Evolutionary conservation across 2,888 invertebrate species (phyloP).

Genomic region (Sphaerolaimus hirsutus): DNA sequence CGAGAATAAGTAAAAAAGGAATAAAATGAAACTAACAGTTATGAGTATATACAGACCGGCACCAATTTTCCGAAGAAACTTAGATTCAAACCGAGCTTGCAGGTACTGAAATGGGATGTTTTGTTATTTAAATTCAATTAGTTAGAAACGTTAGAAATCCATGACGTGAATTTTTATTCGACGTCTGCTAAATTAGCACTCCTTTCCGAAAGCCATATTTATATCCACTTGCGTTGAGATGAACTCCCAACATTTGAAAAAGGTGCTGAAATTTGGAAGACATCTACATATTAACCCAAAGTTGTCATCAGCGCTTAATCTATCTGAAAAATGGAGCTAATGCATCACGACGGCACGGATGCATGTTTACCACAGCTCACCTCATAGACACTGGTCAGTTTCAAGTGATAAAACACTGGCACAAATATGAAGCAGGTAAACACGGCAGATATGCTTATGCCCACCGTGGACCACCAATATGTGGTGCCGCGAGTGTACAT

Average conservation of each 20-base stretch:
- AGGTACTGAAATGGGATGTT: conserved; percentile 5
- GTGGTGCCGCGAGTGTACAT: conserved; percentile 8
- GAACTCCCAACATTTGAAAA: too few relatives aligned
- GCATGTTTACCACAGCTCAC: conserved; percentile 28
- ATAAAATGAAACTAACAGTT: background rate
- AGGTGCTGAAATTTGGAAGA: too few relatives aligned
- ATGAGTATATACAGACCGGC: conserved; percentile 5
- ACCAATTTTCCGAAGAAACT: conserved; percentile 2
- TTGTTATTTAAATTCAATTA: too few relatives aligned
- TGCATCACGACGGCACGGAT: too few relatives aligned
- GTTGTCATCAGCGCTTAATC: too few relatives aligned
- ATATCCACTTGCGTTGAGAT: too few relatives aligned
- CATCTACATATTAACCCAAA: too few relatives aligned
- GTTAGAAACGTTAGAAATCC: too few relatives aligned
- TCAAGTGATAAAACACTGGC: conserved; percentile 8
- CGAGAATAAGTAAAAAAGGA: background rate
- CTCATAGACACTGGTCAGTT: conserved; percentile 38
- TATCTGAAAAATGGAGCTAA: too few relatives aligned
- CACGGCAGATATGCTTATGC: background rate
- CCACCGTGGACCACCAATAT: conserved; percentile 3
- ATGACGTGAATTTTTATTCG: too few relatives aligned
- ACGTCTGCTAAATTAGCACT: too few relatives aligned
- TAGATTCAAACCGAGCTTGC: conserved; percentile 5
- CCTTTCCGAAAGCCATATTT: too few relatives aligned
- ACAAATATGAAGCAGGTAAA: conserved; percentile 12